phyloP scores from a whole-genome alignment of 2,113 vertebrate genomes.

The Lathamus discolor region DNA sequence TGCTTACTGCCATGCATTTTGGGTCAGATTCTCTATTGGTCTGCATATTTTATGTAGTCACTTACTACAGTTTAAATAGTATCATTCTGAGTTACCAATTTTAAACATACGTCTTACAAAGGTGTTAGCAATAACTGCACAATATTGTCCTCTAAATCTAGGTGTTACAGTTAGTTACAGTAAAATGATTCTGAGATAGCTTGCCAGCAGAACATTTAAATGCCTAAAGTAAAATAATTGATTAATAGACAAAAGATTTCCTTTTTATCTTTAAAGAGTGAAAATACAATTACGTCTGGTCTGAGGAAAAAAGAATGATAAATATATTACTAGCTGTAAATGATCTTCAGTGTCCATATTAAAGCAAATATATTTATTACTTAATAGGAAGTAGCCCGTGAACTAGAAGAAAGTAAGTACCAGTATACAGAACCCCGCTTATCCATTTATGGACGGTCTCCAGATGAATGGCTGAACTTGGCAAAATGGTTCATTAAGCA shows the following conservation, averaged over 20 bases:
- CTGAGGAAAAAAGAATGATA: not conserved
- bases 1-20: not conserved
- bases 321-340: not conserved
- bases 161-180: not conserved
- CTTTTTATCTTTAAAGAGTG: not conserved
- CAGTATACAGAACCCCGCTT: conserved; percentile 93
- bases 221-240: not conserved
- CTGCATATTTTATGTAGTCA: not conserved
- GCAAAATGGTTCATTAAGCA: conserved; percentile 95
- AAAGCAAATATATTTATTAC: conserved; percentile 49
- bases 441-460: conserved; percentile 91
- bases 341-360: not conserved
- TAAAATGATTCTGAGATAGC: not conserved
- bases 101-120: not conserved
- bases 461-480: conserved; percentile 86
- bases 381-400: conserved; percentile 89
- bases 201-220: not conserved
- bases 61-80: not conserved
- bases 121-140: not conserved
- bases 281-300: not conserved
- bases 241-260: not conserved
- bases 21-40: not conserved
- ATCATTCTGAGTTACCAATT: not conserved
- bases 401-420: conserved; percentile 95
- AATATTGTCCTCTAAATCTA: not conserved